These are phyloP conservation scores for Drosophila nannoptera DNA, from an alignment of 1,140 invertebrate genomes.

Conservation along the genomic window DNA sequence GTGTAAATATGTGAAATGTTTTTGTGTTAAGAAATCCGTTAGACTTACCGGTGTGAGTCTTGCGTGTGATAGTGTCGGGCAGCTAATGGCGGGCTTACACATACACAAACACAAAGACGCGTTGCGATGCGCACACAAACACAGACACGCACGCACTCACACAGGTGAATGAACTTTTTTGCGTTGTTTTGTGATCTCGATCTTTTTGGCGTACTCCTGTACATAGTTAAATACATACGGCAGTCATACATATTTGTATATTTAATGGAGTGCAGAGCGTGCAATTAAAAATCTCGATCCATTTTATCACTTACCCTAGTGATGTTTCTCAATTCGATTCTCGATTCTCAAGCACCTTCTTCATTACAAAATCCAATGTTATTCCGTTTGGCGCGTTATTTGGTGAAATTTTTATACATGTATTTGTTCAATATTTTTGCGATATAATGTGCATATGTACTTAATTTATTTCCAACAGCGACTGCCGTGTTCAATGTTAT, in stretches of 20 bases:
- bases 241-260: neutral
- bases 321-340: too few relatives aligned
- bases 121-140: constrained; percentile 33
- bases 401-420: constrained; percentile 38
- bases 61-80: constrained; percentile 41
- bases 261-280: constrained; percentile 56
- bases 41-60: constrained; percentile 44
- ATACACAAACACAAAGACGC: constrained; percentile 8
- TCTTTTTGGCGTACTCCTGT: constrained; percentile 38
- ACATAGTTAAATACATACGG: neutral
- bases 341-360: constrained; percentile 11
- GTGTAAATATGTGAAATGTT: constrained; percentile 38
- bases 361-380: constrained; percentile 39
- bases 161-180: constrained; percentile 76
- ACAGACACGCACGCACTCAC: constrained; percentile 52
- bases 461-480: constrained; percentile 31
- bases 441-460: constrained; percentile 14
- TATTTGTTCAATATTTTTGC: constrained; percentile 16
- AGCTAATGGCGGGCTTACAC: constrained; percentile 60
- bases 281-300: constrained; percentile 31
- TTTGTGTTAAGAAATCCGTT: constrained; percentile 32
- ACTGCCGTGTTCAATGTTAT: constrained; percentile 53
- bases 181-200: constrained; percentile 73
- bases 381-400: constrained; percentile 26
- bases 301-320: constrained; percentile 10